Evolutionary conservation across 2,888 invertebrate genomes (phyloP), one percentile per base, ranked within the genome.

Genomic region (Pteria penguin): DNA sequence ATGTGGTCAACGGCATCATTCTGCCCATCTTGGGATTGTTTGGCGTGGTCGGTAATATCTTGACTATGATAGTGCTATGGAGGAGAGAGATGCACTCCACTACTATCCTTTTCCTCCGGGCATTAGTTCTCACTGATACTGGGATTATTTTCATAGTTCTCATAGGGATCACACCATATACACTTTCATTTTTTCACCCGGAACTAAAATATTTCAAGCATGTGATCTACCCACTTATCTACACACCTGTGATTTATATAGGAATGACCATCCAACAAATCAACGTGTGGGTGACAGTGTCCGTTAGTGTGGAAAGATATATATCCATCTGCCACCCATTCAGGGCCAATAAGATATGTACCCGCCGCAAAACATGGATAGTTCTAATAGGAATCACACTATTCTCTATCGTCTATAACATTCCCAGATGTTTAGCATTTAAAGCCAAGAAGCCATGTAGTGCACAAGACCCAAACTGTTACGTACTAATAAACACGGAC

Each of bases 291-390:
- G 82, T 89, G 18, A 90, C 90, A 0, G 87, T 90, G 33, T 86
- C 88, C 1, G 90, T 90, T 24, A 87, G 90, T 1, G 85, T 90
- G 31, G 90, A 91, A 75, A 83, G 91, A 1, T 91, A 89, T 77
- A 87, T 89, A 26, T 86, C 89, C 33, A 90, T 91, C 52, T 91
- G 91, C 74, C 87, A 88, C 66, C 91, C 91, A 22, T 89, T 90
- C 75, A 84, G 79, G 62, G 86, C 89, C 0, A 79, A 85, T 24
- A 80, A 84, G n/a, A 79, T 88, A 29, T 87, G 87, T 68, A 87
- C 86, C 4, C 85, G 85, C 55, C 80, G 73, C 5, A 88, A 87
- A 65, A 87, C 90, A 5, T 80, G 86, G 62, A 73, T 87, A 54
- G 82, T 87, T 29, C 83, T 90, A 2, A 75, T 81, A 27, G 65